phyloP scores from a whole-genome alignment of 2,113 vertebrate genomes.

The Ardeotis arabs region DNA sequence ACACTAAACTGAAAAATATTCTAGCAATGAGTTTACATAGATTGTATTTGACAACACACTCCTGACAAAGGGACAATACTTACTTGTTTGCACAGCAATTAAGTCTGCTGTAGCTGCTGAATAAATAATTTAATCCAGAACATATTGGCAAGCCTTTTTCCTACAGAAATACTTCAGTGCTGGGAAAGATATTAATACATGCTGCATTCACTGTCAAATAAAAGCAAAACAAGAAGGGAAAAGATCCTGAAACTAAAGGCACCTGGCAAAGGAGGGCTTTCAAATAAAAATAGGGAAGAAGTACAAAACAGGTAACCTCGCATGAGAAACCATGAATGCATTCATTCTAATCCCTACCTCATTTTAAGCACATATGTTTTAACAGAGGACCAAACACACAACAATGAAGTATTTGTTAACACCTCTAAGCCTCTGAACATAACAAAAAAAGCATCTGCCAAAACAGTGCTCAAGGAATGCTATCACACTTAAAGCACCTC shows the following conservation, averaged over 20 bases:
- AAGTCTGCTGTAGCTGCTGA: background rate
- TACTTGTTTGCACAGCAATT: background rate
- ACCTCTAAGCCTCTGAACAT: background rate
- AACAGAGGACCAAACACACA: background rate
- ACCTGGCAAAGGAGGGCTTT: background rate
- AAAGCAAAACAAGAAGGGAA: background rate
- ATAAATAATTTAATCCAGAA: background rate
- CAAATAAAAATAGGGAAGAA: background rate
- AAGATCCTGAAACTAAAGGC: background rate
- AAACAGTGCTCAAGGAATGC: background rate
- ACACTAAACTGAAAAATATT: background rate
- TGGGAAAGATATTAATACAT: background rate
- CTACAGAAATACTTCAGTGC: background rate
- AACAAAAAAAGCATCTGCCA: background rate
- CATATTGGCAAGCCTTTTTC: background rate
- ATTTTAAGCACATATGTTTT: background rate
- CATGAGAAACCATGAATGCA: background rate
- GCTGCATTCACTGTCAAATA: background rate
- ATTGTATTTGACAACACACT: background rate
- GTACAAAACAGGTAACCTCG: background rate
- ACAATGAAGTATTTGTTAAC: background rate
- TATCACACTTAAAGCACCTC: background rate
- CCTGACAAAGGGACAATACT: background rate
- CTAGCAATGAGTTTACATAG: background rate
- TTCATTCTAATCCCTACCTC: background rate